Base-by-base conservation (phyloP, 2,797 vertebrate genomes). In the Kryptopterus vitreolus region DNA sequence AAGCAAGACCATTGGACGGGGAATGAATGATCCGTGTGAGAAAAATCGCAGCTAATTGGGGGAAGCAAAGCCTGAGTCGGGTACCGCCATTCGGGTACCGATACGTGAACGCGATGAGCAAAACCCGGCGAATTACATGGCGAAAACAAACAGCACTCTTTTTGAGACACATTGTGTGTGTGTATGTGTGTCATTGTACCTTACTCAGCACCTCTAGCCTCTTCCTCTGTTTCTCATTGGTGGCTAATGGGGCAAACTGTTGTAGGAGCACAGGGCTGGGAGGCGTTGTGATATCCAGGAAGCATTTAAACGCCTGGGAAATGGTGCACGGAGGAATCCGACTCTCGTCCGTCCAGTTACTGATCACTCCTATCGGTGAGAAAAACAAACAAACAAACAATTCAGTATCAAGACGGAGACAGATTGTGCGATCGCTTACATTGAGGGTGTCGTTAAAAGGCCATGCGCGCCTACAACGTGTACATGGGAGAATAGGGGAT, bases 211-310 rank as follows among this genome's bases (percentile, higher is more conserved):
- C 82, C 87, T 98, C 95, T 26, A 99, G 93, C 6, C 90, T 92
- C 88, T 95, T 96, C 87, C 94, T 98, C 87, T 99, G 96, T n/a
- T 95, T 95, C 65, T 99, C 96, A 0, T 87, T 95, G 84, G 95
- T 96, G 81, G 98, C 96, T 87, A 99, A 89, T 84, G 95, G 91
- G 77, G 97, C 96, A 61, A 98, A 98, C 88, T 99, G 98, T 89
- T 98, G 97, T 85, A 99, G 93, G 79, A 99, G 92, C 81, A 97
- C 88, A 0, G 98, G 97, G 0, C 94, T 98, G 0, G 98, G 97
- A 0, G 98, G 96, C 0, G 97, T 98, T 62, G 97, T 98, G 92
- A 99, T 98, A 85, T 99, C 98, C 95, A 99, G 90, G 87, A 98
- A 99, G 90, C 96, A 95, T 88, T 96, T 97, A 89, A 99, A 97